These are phyloP conservation scores for Hesperia comma DNA, from an alignment of 2,888 invertebrate genomes.

Conservation along the genomic window DNA sequence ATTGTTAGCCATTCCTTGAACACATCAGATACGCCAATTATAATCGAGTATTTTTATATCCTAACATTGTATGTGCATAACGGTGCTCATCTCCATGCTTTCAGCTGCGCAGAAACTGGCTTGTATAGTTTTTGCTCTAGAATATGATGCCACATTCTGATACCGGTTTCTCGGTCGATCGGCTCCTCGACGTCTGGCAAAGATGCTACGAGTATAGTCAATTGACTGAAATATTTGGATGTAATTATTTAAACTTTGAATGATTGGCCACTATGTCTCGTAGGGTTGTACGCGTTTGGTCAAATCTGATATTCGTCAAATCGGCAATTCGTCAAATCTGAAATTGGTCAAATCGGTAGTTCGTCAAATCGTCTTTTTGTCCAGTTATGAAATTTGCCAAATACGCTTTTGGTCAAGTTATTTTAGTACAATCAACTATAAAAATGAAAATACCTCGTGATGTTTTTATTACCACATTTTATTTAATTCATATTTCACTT, in stretches of 20 bases:
- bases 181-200: constrained; percentile 78
- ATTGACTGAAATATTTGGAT: constrained; percentile 67
- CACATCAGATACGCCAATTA: constrained; percentile 35
- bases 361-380: too few relatives aligned
- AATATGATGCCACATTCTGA: constrained; percentile 63
- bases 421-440: too few relatives aligned
- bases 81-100: constrained; percentile 37
- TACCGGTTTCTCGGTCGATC: constrained; percentile 69
- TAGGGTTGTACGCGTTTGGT: too few relatives aligned
- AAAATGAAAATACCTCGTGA: too few relatives aligned
- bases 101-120: constrained; percentile 43
- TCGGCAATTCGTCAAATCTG: too few relatives aligned
- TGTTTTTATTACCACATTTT: too few relatives aligned
- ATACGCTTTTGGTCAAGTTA: too few relatives aligned
- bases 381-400: too few relatives aligned
- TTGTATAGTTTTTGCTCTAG: constrained; percentile 56
- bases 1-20: constrained; percentile 27
- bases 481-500: too few relatives aligned
- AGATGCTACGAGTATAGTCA: constrained; percentile 64
- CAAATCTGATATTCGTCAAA: too few relatives aligned
- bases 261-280: constrained; percentile 50
- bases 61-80: constrained; percentile 30
- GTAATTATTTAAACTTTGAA: constrained; percentile 62
- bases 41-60: constrained; percentile 24
- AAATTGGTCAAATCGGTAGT: too few relatives aligned